Percentiles rank a stretch among this genome's conserved stretches.
These are phyloP conservation scores for Cladopsammia gracilis DNA, from an alignment of 64 coral and sea anemone species.

Conservation along the genomic window DNA sequence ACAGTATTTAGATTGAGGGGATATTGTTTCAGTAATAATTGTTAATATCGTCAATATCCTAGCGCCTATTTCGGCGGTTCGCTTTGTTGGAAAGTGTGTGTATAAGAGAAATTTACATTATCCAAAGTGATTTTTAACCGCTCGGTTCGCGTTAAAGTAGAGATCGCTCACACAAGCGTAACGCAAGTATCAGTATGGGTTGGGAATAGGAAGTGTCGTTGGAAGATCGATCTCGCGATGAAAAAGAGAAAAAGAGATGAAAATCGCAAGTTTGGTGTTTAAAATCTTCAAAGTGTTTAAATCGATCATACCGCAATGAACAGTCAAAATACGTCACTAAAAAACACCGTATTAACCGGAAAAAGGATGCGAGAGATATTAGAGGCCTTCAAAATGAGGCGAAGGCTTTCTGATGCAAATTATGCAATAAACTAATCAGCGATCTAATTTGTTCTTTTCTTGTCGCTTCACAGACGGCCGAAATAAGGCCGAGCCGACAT, in stretches of 20 bases:
- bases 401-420: conserved; percentile 98
- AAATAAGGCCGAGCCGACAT: conserved; percentile 86
- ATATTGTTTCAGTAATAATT: conserved; percentile 98
- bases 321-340: conserved; percentile 37
- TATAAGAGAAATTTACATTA: conserved; percentile 79
- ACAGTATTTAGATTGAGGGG: conserved; percentile 72
- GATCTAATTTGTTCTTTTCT: conserved; percentile 90
- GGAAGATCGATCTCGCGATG: not conserved
- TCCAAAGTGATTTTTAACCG: conserved; percentile 53
- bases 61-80: conserved; percentile 78
- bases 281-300: conserved; percentile 6
- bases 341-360: conserved; percentile 76
- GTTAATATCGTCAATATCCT: conserved; percentile 56
- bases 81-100: conserved; percentile 79
- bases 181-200: not conserved
- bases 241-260: not conserved
- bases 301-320: not conserved
- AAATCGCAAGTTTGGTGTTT: not conserved
- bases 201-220: not conserved
- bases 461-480: conserved; percentile 85
- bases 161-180: not conserved
- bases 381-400: conserved; percentile 72
- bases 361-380: conserved; percentile 92
- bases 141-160: conserved; percentile 1
- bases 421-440: conserved; percentile 96